These are phyloP conservation scores for Pachyseris speciosa DNA, from an alignment of 64 coral and sea anemone genomes.

Conservation along the genomic window DNA sequence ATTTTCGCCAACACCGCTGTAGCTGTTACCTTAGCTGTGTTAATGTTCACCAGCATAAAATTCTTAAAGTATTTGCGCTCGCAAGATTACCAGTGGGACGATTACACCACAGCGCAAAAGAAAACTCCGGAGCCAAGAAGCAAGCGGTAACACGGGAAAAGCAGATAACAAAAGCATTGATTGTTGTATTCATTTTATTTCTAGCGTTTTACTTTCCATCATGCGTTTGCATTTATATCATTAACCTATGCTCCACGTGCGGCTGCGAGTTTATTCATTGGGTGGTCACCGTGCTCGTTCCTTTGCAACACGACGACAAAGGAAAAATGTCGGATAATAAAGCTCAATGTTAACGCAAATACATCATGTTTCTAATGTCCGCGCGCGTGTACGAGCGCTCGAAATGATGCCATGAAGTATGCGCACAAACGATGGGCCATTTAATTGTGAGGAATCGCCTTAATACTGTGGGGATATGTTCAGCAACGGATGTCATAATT, in stretches of 20 bases:
- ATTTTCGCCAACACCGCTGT: slow-evolving; percentile 87
- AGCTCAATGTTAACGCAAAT: too few relatives aligned
- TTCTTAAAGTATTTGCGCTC: slow-evolving; percentile 43
- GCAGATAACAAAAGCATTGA: slow-evolving; percentile 71
- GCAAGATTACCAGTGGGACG: slow-evolving; percentile 62
- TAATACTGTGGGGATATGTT: too few relatives aligned
- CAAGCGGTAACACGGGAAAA: slow-evolving; percentile 62
- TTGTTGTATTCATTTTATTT: slow-evolving; percentile 74
- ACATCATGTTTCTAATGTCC: too few relatives aligned
- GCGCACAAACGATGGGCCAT: too few relatives aligned
- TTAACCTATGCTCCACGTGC: slow-evolving; percentile 75
- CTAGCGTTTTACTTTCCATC: slow-evolving; percentile 72
- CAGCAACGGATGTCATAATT: too few relatives aligned
- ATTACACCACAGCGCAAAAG: slow-evolving; percentile 26
- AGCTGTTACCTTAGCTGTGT: slow-evolving; percentile 58
- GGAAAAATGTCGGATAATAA: too few relatives aligned
- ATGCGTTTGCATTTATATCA: slow-evolving; percentile 77
- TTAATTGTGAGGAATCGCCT: too few relatives aligned
- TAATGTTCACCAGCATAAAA: slow-evolving; percentile 81
- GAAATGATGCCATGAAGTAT: too few relatives aligned
- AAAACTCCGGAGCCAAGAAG: neutral
- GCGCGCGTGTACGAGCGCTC: too few relatives aligned
- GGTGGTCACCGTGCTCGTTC: too few relatives aligned
- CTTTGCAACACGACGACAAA: too few relatives aligned
- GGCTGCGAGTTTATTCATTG: slow-evolving; percentile 72